Base-by-base conservation (phyloP, 2,797 vertebrate genomes). In the Eulemur rubriventer region DNA sequence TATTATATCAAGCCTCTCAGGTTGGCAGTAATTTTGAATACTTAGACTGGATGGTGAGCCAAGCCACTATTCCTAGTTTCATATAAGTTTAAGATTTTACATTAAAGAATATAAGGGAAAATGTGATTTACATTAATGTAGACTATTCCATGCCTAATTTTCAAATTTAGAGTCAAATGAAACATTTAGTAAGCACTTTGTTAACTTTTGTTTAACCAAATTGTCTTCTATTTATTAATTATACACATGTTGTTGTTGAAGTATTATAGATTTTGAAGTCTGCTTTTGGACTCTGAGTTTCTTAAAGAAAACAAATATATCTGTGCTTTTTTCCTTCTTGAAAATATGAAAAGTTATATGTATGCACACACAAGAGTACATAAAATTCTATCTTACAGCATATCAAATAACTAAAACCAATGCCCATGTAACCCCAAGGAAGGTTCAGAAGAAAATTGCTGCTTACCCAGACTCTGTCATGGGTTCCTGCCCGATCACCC, bases 11-110 rank as follows among this genome's bases (percentile, higher is more conserved):
- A 76, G 30, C 35, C 46, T 96, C 46, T 95, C 55, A 85, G 24
- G 52, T 89, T 94, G 94, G 75, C 91, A 97, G 89, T 84, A 88
- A 94, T 84, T 87, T 97, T 92, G 79, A 96, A 95, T 97, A 96
- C 96, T 97, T 95, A 96, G 59, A 87, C 43, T 96, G n/a, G 24
- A 70, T 59, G 4, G 81, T 79, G 33, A 97, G 89, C 75, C 96
- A 98, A 96, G 26, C 76, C 33, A 33, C n/a, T 88, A 55, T 79
- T 93, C 4, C 70, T 76, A 93, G 38, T 97, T 95, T 91, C 50
- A 90, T 16, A 93, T 84, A 92, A 96, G 95, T 84, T 94, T 94
- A 95, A 96, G 75, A 90, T 84, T 92, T 48, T 76, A 65, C 7
- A 79, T 84, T 73, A 81, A 28, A 82, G 55, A 4, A 9, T 55